These are phyloP conservation scores for Athalia cordata DNA, from an alignment of 2,888 invertebrate species.

Conservation along the genomic window DNA sequence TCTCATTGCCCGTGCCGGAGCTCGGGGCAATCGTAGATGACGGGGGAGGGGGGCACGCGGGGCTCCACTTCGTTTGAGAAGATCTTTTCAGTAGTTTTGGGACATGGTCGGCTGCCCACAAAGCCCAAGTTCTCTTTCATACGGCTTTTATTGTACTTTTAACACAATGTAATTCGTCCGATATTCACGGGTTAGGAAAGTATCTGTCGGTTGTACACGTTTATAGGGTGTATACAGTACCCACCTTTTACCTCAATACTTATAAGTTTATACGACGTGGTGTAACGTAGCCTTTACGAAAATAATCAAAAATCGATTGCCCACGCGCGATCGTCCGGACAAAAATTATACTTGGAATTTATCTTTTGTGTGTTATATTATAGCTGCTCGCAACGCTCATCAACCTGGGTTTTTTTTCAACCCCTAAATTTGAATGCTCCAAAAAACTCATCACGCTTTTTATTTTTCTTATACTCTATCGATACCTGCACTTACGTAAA, in stretches of 20 bases:
- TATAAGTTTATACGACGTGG: neutral
- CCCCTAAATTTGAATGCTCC: conserved; percentile 56
- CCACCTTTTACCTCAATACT: neutral
- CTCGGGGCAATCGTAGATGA: neutral
- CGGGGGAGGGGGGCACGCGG: neutral
- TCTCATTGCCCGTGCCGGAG: no score
- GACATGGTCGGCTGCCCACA: conserved; percentile 72
- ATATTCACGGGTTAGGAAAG: conserved; percentile 1
- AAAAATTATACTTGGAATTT: conserved; percentile 51
- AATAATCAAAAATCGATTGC: conserved; percentile 40
- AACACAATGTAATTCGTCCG: conserved; percentile 69
- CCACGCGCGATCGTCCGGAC: conserved; percentile 31
- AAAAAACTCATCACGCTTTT: conserved; percentile 69
- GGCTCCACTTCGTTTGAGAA: conserved; percentile 7
- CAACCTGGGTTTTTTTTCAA: conserved; percentile 55
- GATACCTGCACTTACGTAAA: no score
- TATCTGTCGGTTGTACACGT: neutral
- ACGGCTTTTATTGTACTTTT: conserved; percentile 71
- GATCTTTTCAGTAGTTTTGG: conserved; percentile 59
- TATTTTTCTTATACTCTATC: conserved; percentile 66
- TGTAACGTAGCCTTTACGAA: conserved; percentile 13
- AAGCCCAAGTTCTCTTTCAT: conserved; percentile 64
- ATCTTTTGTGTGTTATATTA: conserved; percentile 70
- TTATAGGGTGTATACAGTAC: neutral
- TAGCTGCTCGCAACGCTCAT: conserved; percentile 68